These are phyloP conservation scores for Tipula unca DNA, from an alignment of 2,888 invertebrate species.

Conservation along the genomic window DNA sequence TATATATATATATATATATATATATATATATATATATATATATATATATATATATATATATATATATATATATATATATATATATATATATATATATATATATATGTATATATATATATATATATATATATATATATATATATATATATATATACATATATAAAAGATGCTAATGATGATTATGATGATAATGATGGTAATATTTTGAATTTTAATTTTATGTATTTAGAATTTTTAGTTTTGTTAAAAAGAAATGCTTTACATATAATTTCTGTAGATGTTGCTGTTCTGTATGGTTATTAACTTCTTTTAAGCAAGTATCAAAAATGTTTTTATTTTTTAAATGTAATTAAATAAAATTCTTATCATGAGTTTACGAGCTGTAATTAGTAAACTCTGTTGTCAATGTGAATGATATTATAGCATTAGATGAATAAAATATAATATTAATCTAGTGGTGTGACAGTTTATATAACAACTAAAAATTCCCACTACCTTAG, in stretches of 20 bases:
- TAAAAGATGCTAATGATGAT: neutral
- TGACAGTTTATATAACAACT: neutral
- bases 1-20: neutral
- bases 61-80: neutral
- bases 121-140: neutral
- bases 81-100: neutral
- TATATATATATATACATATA: neutral
- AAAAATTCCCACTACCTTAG: neutral
- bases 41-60: neutral
- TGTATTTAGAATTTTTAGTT: neutral
- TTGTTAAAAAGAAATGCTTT: neutral
- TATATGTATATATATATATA: neutral
- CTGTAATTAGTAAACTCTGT: neutral
- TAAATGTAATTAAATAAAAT: neutral
- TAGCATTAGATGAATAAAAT: neutral
- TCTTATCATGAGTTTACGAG: neutral
- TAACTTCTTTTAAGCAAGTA: neutral
- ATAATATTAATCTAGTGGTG: neutral
- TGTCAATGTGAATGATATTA: neutral
- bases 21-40: neutral
- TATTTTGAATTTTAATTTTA: neutral
- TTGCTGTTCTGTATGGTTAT: neutral
- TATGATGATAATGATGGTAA: neutral
- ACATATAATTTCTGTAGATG: neutral
- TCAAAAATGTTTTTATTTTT: neutral